These are phyloP conservation scores for Actinia equina DNA, from an alignment of 64 coral and sea anemone species.

Conservation along the genomic window DNA sequence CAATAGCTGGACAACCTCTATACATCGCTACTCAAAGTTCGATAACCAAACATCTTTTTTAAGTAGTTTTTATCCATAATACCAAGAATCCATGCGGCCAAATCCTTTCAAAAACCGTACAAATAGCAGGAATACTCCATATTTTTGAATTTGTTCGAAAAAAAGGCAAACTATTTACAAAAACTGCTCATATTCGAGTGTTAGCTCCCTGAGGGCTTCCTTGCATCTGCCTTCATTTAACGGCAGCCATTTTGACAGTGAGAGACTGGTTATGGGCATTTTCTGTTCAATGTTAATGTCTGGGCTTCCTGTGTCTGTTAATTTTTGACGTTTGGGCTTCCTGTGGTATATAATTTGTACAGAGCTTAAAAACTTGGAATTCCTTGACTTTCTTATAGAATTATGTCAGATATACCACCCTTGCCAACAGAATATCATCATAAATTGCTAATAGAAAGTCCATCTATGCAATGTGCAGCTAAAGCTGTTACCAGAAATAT, in stretches of 20 bases:
- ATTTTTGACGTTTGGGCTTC: too few species aligned
- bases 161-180: not conserved
- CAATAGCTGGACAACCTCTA: too few species aligned
- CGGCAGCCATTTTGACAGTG: not conserved
- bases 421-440: not conserved
- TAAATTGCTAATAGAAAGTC: constrained; percentile 20
- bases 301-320: not conserved
- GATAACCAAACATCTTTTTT: too few species aligned
- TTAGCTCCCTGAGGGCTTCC: too few species aligned
- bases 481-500: constrained; percentile 27
- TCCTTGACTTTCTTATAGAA: not conserved
- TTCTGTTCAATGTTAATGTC: not conserved
- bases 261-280: not conserved
- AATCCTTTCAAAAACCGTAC: too few species aligned
- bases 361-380: not conserved
- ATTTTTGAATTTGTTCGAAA: not conserved
- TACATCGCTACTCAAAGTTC: too few species aligned
- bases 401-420: not conserved
- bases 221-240: not conserved
- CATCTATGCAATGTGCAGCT: constrained; percentile 23
- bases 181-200: not conserved
- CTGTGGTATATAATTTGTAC: not conserved
- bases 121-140: not conserved
- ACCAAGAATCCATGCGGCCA: too few species aligned
- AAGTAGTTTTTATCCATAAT: too few species aligned